Evolutionary conservation across 2,888 invertebrate species (phyloP).

Genomic region (Harpagoxenus sublaevis): DNA sequence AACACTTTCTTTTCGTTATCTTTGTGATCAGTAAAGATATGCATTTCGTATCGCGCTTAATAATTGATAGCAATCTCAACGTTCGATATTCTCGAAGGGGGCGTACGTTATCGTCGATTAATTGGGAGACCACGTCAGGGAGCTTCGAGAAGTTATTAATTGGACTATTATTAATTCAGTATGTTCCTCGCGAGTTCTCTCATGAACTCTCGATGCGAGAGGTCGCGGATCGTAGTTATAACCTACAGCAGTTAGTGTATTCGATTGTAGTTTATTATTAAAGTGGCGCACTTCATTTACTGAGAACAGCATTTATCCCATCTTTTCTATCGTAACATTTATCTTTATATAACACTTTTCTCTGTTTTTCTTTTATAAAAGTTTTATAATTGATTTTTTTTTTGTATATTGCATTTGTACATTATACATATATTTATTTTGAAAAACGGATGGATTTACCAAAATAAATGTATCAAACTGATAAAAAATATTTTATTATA

Average conservation of each 20-base stretch:
- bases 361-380: neutral
- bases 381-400: neutral
- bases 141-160: conserved; percentile 71
- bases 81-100: conserved; percentile 33
- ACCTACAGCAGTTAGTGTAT: conserved; percentile 7
- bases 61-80: conserved; percentile 20
- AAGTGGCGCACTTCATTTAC: neutral
- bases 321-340: neutral
- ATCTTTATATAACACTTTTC: neutral
- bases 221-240: conserved; percentile 22
- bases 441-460: neutral
- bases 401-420: neutral
- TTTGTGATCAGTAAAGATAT: neutral
- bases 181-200: conserved; percentile 45
- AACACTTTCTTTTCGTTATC: conserved; percentile 16
- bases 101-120: conserved; percentile 50
- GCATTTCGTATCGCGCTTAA: conserved; percentile 13
- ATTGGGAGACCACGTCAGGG: conserved; percentile 46
- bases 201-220: conserved; percentile 12
- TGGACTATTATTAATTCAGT: conserved; percentile 77
- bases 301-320: neutral
- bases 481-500: neutral
- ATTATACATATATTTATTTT: neutral
- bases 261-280: conserved; percentile 17
- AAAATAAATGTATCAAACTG: neutral